phyloP scores from a whole-genome alignment of 2,888 invertebrate genomes.

The Morinoia aosen region DNA sequence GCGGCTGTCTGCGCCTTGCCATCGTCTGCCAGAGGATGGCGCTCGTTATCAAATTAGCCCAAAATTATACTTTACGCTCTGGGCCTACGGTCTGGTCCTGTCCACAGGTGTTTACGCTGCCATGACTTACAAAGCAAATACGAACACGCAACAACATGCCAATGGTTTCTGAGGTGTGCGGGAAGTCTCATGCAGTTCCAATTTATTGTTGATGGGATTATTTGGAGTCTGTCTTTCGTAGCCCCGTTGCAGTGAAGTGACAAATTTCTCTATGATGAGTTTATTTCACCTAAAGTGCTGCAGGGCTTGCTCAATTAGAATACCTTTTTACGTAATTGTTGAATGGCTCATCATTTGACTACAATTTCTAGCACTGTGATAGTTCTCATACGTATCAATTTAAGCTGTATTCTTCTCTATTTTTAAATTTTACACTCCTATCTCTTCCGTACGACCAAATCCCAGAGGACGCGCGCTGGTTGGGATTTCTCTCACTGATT shows the following conservation, averaged over 20 bases:
- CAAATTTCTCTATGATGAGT: neutral
- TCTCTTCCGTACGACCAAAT: too few species aligned
- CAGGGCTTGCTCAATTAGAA: neutral
- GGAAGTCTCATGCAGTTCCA: neutral
- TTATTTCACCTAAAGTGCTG: neutral
- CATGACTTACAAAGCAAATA: neutral
- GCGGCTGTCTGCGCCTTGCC: slow-evolving; percentile 4
- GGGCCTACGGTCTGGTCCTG: neutral
- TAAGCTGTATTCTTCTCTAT: neutral
- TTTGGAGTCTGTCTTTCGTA: neutral
- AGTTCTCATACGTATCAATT: too few species aligned
- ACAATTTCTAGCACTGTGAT: too few species aligned
- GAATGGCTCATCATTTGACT: too few species aligned
- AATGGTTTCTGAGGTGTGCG: neutral
- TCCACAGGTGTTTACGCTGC: neutral
- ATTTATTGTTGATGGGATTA: neutral
- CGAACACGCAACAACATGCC: neutral
- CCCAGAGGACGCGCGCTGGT: neutral
- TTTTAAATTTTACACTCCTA: neutral
- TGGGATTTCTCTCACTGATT: neutral
- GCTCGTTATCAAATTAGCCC: neutral
- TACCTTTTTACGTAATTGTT: too few species aligned
- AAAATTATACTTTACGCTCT: neutral
- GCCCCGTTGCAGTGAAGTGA: neutral
- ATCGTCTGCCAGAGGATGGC: neutral